Conservation (phyloP, 2,113 vertebrate species). For the Semicossyphus pulcher region DNA sequence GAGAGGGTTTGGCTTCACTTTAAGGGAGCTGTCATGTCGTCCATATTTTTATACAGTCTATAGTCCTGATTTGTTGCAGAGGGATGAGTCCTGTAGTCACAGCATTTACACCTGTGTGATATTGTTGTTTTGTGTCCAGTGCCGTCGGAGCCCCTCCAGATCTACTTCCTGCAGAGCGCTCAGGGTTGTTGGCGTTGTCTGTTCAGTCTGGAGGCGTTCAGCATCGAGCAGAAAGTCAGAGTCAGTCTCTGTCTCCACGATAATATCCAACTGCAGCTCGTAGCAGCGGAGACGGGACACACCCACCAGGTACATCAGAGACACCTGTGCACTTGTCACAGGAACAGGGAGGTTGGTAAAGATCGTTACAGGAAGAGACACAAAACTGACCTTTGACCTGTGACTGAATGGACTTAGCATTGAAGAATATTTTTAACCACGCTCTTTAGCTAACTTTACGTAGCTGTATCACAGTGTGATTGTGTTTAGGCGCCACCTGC, state of each 20-base stretch:
- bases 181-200: constrained; percentile 83
- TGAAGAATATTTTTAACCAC: no score
- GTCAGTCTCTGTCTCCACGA: constrained; percentile 92
- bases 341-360: not conserved
- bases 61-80: no score
- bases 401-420: no score
- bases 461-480: no score
- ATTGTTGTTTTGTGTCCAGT: constrained; percentile 59
- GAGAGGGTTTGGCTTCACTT: no score
- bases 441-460: no score
- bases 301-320: constrained; percentile 51
- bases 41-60: no score
- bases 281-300: constrained; percentile 15
- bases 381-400: no score
- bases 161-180: constrained; percentile 88
- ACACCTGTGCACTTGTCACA: not conserved
- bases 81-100: no score
- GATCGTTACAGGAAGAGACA: not conserved
- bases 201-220: constrained; percentile 92
- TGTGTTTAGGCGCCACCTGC: no score
- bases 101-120: no score
- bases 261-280: constrained; percentile 88
- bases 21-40: no score
- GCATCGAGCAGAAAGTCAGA: constrained; percentile 91
- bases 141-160: constrained; percentile 86